Conservation (phyloP, 2,113 vertebrate genomes). For the Ardeotis arabs region DNA sequence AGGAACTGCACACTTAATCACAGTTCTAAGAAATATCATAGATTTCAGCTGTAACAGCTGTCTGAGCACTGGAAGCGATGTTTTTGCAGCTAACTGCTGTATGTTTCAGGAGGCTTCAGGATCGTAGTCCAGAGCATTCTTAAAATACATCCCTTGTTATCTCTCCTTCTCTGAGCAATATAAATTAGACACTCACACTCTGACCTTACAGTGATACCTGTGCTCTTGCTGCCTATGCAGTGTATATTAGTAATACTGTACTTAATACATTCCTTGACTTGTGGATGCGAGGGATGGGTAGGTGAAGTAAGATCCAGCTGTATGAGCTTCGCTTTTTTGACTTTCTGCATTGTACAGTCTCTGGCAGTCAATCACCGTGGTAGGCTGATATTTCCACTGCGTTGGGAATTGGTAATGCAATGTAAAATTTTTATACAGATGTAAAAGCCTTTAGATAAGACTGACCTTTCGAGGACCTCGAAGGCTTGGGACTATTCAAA, state of each 20-base stretch:
- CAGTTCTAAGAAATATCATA: constrained; percentile 23
- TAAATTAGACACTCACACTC: not conserved
- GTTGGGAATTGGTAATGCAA: not conserved
- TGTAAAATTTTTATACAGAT: not conserved
- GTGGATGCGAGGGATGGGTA: not conserved
- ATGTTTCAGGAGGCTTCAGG: not conserved
- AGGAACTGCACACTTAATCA: constrained; percentile 46
- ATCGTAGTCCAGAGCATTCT: not conserved
- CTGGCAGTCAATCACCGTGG: not conserved
- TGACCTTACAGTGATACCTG: not conserved
- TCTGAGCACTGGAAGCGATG: not conserved
- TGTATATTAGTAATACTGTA: not conserved
- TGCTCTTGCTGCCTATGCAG: not conserved
- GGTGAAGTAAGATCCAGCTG: not conserved
- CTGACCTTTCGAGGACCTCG: not conserved
- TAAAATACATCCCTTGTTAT: not conserved
- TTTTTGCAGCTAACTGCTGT: not conserved
- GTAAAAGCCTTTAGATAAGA: not conserved
- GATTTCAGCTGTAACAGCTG: constrained; percentile 55
- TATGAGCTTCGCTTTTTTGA: not conserved
- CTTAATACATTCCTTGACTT: not conserved
- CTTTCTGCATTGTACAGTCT: not conserved
- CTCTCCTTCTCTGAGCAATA: not conserved
- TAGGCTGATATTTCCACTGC: not conserved
- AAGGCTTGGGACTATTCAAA: not conserved